phyloP scores from a whole-genome alignment of 2,797 vertebrate genomes.

The Rhinatrema bivittatum region DNA sequence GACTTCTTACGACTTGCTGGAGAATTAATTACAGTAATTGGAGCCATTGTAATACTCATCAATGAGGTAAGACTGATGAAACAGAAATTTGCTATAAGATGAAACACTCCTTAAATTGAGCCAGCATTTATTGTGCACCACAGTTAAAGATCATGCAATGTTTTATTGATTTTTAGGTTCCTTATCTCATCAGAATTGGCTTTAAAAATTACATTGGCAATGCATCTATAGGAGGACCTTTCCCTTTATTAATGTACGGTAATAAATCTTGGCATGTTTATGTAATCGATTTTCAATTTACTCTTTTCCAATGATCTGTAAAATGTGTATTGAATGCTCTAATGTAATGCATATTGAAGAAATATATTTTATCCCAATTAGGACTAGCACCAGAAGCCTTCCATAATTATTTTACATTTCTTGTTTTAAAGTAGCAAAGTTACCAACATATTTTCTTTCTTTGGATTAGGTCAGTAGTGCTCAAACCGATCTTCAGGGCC shows the following conservation, averaged over 20 bases:
- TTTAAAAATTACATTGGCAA: slow-evolving; percentile 13
- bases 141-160: background rate
- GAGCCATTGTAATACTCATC: slow-evolving; percentile 9
- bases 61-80: slow-evolving; percentile 2
- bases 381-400: too few species aligned
- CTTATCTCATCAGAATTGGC: slow-evolving; percentile 8
- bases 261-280: too few species aligned
- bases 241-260: slow-evolving; percentile 13
- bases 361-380: too few species aligned
- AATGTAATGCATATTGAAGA: too few species aligned
- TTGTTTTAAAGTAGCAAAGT: too few species aligned
- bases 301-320: too few species aligned
- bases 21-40: slow-evolving; percentile 11
- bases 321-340: too few species aligned
- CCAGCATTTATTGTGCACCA: background rate
- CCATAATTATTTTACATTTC: too few species aligned
- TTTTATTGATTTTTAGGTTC: background rate
- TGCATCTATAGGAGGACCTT: slow-evolving; percentile 5
- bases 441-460: too few species aligned
- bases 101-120: background rate
- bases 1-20: slow-evolving; percentile 12
- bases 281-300: too few species aligned
- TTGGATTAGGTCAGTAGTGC: too few species aligned
- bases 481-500: too few species aligned
- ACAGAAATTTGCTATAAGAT: background rate